Evolutionary conservation across 2,797 vertebrate genomes (phyloP), one percentile per base, ranked within the genome.

Genomic region (Cheirogaleus major): DNA sequence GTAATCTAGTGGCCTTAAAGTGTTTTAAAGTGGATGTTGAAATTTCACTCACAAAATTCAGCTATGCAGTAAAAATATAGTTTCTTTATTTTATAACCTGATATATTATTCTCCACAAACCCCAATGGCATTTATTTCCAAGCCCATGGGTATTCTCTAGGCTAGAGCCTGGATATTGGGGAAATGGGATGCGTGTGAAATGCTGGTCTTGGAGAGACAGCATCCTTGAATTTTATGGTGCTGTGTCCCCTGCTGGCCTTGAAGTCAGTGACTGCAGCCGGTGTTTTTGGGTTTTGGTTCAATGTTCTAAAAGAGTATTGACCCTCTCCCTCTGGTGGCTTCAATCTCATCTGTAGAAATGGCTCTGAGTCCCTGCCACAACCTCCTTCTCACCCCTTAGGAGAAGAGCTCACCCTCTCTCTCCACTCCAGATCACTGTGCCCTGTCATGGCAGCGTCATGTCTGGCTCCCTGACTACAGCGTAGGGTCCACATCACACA

Each of bases 331-430:
- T 48, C 65, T 92, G 23, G 32, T 48, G 67, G 14, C 45, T 94
- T 93, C 72, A 89, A 69, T 75, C 79, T 92, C 84, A 55, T 76
- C 84, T 81, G 84, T 61, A 69, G 30, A 94, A 85, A 92, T 75
- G 59, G 22, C 30, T 72, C 72, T 80, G 30, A 80, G 43, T 75
- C 20, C 43, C 32, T 81, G 7, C 81, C 45, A 75, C 80, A 94
- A 67, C 65, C 6, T 84, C 88, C 57, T 93, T 55, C 57, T 86
- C 72, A 52, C 1, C 1, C 50, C n/a, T 13, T 45, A 5, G 25
- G 61, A 84, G 76, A 15, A 94, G 38, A 83, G 20, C 27, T 93
- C 35, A 65, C 30, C 13, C 22, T 65, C 89, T 79, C 52, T 20
- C 43, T 79, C 72, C 69, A 45, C 43, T 69, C 67, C 55, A 85